Evolutionary conservation across 2,797 vertebrate species (phyloP).

Genomic region (Rhinogobio ventralis): DNA sequence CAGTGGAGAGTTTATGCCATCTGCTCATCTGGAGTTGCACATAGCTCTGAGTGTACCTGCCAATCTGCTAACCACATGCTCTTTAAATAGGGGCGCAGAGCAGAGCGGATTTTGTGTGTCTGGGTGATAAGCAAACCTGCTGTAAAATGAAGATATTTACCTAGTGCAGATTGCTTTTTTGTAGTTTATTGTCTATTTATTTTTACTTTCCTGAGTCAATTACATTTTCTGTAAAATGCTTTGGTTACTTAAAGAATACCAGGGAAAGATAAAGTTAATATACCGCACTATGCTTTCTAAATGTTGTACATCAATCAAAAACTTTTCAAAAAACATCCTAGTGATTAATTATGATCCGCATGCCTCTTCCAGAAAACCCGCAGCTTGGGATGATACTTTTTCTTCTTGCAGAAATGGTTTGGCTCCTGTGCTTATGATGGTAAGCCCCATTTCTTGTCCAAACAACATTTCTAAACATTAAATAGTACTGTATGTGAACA

Average conservation of each 20-base stretch:
- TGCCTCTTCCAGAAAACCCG: not conserved
- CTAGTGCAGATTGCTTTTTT: not conserved
- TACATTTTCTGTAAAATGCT: not conserved
- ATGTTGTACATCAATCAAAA: not conserved
- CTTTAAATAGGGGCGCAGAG: not conserved
- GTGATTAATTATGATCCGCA: not conserved
- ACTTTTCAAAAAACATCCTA: not conserved
- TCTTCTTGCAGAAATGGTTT: not conserved
- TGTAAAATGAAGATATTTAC: not conserved
- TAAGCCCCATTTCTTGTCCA: not conserved
- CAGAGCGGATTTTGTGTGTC: not conserved
- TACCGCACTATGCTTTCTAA: not conserved
- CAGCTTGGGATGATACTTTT: not conserved
- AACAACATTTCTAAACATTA: not conserved
- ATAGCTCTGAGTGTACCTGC: constrained; percentile 22
- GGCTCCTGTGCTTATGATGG: not conserved
- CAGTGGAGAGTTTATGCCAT: not conserved
- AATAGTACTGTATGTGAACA: too few species aligned
- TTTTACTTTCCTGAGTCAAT: not conserved
- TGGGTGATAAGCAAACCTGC: not conserved
- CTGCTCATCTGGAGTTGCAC: constrained; percentile 16
- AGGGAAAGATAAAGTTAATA: not conserved
- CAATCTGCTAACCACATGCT: constrained; percentile 26
- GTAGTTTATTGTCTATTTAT: not conserved
- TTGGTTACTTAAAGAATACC: not conserved